Conservation (phyloP, 2,888 invertebrate genomes). For the Petrophora chlorosata region DNA sequence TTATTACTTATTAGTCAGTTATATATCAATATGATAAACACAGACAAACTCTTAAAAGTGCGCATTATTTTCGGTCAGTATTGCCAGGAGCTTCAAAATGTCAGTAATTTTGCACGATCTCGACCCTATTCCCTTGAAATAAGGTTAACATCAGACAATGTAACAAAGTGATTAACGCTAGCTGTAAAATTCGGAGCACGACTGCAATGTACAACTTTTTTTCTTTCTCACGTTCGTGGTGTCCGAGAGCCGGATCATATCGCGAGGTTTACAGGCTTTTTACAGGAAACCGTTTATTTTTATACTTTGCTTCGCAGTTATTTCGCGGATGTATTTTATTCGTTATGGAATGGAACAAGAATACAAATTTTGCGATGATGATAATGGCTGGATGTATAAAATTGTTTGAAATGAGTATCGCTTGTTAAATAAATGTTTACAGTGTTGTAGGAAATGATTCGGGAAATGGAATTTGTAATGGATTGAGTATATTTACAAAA, state of each 20-base stretch:
- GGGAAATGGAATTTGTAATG: no score
- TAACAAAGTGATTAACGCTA: constrained; percentile 13
- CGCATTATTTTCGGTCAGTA: no score
- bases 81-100: no score
- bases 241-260: constrained; percentile 25
- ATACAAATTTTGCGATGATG: constrained; percentile 9
- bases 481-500: no score
- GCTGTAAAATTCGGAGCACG: constrained; percentile 17
- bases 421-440: no score
- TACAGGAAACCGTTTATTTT: constrained; percentile 17
- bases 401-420: background rate
- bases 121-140: background rate
- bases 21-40: no score
- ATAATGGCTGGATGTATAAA: background rate
- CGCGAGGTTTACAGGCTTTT: constrained; percentile 14
- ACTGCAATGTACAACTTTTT: constrained; percentile 5
- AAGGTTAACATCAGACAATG: background rate
- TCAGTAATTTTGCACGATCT: no score
- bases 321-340: constrained; percentile 5
- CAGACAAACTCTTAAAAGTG: no score
- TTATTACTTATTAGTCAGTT: no score
- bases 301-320: background rate
- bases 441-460: no score
- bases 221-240: constrained; percentile 13
- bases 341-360: background rate